phyloP scores from a whole-genome alignment of 2,113 vertebrate species.

The Holacanthus passer region DNA sequence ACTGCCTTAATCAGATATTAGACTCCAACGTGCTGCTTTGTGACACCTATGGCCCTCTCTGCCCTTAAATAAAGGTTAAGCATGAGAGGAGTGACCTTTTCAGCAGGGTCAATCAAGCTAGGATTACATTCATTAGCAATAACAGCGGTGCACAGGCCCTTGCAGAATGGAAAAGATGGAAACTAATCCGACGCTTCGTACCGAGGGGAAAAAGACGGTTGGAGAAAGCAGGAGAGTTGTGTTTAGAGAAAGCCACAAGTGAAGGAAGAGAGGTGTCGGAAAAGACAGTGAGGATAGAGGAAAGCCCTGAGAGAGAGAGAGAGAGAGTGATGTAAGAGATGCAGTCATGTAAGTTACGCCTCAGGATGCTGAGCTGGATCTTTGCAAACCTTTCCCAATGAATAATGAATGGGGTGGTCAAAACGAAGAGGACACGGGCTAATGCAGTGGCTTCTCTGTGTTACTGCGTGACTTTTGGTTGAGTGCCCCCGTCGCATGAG shows the following conservation, averaged over 20 bases:
- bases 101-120: constrained; percentile 55
- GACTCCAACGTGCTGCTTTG: constrained; percentile 23
- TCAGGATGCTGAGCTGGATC: constrained; percentile 65
- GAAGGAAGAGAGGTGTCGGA: constrained; percentile 10
- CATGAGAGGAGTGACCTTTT: constrained; percentile 71
- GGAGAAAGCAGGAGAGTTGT: not conserved
- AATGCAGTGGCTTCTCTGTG: constrained; percentile 48
- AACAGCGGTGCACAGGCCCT: not conserved
- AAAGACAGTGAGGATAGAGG: constrained; percentile 23
- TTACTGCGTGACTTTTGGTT: constrained; percentile 39
- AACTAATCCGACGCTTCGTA: not conserved
- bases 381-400: constrained; percentile 65
- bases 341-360: constrained; percentile 58
- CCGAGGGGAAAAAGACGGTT: not conserved
- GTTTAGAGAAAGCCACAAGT: constrained; percentile 29
- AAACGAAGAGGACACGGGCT: constrained; percentile 49
- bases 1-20: constrained; percentile 58
- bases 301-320: constrained; percentile 29
- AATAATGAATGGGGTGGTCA: constrained; percentile 77
- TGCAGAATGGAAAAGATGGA: constrained; percentile 14
- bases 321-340: constrained; percentile 46
- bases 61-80: constrained; percentile 69
- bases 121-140: constrained; percentile 57
- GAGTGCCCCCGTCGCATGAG: constrained; percentile 3
- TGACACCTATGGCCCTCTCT: constrained; percentile 38